Percentiles rank a stretch among this genome's conserved stretches.
These are phyloP conservation scores for Alexandromys fortis DNA, from an alignment of 2,113 vertebrate species.

Conservation along the genomic window DNA sequence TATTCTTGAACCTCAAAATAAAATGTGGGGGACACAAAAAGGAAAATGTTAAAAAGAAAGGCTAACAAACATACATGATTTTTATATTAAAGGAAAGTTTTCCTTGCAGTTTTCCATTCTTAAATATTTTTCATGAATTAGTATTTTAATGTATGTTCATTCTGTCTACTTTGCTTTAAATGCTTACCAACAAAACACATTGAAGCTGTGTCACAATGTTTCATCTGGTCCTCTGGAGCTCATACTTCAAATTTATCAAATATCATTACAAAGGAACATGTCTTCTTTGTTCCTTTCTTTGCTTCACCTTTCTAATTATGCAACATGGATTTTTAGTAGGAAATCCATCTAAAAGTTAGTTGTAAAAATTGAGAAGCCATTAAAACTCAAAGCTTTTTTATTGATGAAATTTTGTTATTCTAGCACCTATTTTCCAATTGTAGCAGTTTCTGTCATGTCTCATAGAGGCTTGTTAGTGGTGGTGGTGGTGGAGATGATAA, in stretches of 20 bases:
- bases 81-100: background rate
- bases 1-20: background rate
- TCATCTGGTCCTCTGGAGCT: too few relatives aligned
- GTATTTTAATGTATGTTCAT: background rate
- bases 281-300: too few relatives aligned
- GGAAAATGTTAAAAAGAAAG: background rate
- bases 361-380: background rate
- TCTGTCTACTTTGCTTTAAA: too few relatives aligned
- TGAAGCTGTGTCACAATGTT: too few relatives aligned
- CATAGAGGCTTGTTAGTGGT: constrained; percentile 23
- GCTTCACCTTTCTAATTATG: too few relatives aligned
- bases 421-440: constrained; percentile 63
- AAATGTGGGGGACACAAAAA: background rate
- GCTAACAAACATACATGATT: background rate
- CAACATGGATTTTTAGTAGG: too few relatives aligned
- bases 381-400: constrained; percentile 65
- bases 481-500: constrained; percentile 49
- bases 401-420: constrained; percentile 64
- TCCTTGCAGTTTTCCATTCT: background rate
- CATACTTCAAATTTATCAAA: too few relatives aligned
- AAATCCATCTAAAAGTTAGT: too few relatives aligned
- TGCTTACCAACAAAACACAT: too few relatives aligned
- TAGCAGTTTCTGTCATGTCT: constrained; percentile 26
- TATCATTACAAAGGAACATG: too few relatives aligned
- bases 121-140: background rate